Evolutionary conservation across 2,888 invertebrate genomes (phyloP).

Genomic region (Conomelus anceps): DNA sequence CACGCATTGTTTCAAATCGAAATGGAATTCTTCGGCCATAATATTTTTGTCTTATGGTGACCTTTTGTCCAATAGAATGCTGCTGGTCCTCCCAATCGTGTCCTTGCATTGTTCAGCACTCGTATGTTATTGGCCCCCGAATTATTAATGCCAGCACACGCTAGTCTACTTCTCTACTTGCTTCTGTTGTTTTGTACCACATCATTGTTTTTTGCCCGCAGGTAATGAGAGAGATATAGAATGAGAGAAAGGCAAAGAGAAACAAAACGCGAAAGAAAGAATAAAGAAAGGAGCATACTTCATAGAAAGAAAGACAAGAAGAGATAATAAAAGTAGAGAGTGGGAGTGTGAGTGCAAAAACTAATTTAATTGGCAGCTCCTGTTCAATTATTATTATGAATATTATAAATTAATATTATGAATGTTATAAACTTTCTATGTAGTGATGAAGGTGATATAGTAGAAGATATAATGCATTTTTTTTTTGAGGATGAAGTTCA

Average conservation of each 20-base stretch:
- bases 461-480: too few species aligned
- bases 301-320: too few species aligned
- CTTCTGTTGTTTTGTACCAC: background rate
- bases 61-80: background rate
- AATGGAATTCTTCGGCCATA: background rate
- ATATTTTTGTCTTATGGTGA: background rate
- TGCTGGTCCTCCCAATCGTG: background rate
- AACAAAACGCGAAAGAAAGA: too few species aligned
- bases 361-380: too few species aligned
- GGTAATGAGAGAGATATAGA: background rate
- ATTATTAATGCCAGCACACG: background rate
- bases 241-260: background rate
- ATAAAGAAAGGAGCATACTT: too few species aligned
- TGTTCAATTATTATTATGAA: too few species aligned
- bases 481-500: too few species aligned
- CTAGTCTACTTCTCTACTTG: background rate
- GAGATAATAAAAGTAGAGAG: too few species aligned
- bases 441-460: too few species aligned
- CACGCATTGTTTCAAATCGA: background rate
- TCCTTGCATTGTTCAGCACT: background rate
- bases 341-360: too few species aligned
- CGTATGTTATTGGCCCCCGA: background rate
- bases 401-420: too few species aligned
- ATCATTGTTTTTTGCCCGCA: background rate
- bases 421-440: too few species aligned